Percentiles rank a stretch among this genome's conserved stretches.
Evolutionary conservation across 35 echinoderm and acorn worm species (phyloP).

Genomic region (Apostichopus californicus): DNA sequence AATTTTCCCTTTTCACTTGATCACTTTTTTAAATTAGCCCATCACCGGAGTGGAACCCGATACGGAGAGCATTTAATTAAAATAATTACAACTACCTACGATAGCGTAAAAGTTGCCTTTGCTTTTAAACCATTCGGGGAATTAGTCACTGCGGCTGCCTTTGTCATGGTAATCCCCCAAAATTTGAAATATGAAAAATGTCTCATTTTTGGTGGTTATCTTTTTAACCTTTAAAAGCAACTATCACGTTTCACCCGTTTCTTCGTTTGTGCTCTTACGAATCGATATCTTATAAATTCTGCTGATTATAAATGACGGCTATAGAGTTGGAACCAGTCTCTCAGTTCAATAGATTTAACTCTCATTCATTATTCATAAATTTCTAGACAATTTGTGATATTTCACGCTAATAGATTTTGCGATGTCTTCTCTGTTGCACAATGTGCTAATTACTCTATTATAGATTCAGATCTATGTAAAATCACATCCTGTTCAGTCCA

Average conservation of each 20-base stretch:
- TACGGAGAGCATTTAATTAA: background rate
- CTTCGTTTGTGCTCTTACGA: background rate
- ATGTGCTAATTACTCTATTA: slow-evolving; percentile 4
- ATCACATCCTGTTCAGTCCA: background rate
- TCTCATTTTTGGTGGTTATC: background rate
- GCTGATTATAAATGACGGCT: background rate
- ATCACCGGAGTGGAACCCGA: background rate
- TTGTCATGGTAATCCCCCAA: too few species aligned
- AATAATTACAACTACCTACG: background rate
- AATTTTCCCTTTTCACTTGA: background rate
- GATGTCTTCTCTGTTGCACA: background rate
- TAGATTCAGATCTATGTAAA: background rate
- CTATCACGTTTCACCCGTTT: background rate
- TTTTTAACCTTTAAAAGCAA: background rate
- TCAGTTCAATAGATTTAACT: too few species aligned
- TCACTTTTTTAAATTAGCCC: background rate
- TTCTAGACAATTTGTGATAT: too few species aligned
- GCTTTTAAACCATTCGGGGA: background rate
- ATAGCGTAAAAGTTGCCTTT: background rate
- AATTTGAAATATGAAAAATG: background rate
- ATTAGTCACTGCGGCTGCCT: background rate
- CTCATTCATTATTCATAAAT: too few species aligned
- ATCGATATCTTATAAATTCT: background rate
- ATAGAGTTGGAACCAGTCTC: too few species aligned
- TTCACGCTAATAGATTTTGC: too few species aligned